Percentiles rank a stretch among this genome's conserved stretches.
These are phyloP conservation scores for Marasmarcha lunaedactyla DNA, from an alignment of 2,888 invertebrate genomes.

Conservation along the genomic window DNA sequence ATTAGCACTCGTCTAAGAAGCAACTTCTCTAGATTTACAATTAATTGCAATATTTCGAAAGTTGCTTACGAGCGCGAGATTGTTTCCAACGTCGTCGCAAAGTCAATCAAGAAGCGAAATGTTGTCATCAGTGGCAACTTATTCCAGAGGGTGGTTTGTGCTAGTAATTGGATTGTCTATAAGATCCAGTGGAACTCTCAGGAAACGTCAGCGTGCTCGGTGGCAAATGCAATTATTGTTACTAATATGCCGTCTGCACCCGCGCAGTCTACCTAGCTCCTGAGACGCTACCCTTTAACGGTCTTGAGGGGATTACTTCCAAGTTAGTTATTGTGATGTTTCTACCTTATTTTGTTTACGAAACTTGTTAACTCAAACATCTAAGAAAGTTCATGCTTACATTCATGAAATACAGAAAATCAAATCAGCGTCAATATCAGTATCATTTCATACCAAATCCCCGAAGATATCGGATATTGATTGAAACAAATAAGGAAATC, in stretches of 20 bases:
- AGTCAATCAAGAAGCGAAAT: constrained; percentile 49
- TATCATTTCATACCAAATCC: neutral
- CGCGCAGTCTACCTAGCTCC: constrained; percentile 25
- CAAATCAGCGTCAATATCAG: constrained; percentile 17
- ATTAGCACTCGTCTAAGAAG: neutral
- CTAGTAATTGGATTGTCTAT: constrained; percentile 63
- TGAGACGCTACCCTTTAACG: constrained; percentile 46
- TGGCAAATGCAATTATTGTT: constrained; percentile 65
- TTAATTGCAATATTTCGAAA: neutral
- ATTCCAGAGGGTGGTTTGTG: constrained; percentile 59
- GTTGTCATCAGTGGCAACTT: constrained; percentile 56
- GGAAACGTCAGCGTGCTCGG: constrained; percentile 61
- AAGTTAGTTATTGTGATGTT: constrained; percentile 42
- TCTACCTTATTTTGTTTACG: constrained; percentile 35
- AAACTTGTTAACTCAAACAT: too few species aligned
- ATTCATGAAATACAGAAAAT: neutral
- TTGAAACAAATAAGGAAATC: constrained; percentile 70
- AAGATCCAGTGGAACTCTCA: constrained; percentile 48
- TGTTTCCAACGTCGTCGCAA: constrained; percentile 18
- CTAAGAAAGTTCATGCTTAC: too few species aligned
- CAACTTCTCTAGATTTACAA: neutral
- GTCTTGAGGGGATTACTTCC: constrained; percentile 41
- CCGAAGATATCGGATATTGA: constrained; percentile 47
- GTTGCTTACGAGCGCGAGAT: neutral
- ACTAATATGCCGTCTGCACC: constrained; percentile 64